A percentile compares a stretch with the other conserved stretches of the same genome.
Conservation (phyloP, 2,113 vertebrate species). For the Ceyx melanurus region DNA sequence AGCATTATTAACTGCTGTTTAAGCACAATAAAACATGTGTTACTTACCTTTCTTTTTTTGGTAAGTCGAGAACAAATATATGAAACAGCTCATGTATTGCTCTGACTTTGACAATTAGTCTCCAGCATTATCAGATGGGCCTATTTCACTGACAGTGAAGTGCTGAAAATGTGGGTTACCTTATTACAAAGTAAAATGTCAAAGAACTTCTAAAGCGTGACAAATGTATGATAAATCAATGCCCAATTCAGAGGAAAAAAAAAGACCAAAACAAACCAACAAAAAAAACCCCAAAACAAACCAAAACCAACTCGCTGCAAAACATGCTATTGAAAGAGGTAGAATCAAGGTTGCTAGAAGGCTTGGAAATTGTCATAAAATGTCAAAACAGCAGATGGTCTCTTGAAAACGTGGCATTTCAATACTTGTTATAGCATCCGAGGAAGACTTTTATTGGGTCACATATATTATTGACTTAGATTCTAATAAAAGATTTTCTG, state of each 20-base stretch:
- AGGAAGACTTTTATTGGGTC: constrained; percentile 63
- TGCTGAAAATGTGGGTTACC: constrained; percentile 44
- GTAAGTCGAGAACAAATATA: constrained; percentile 45
- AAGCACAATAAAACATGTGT: constrained; percentile 62
- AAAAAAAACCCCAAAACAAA: not conserved
- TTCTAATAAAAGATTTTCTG: constrained; percentile 68
- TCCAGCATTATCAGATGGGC: constrained; percentile 29
- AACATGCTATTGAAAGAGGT: constrained; percentile 33
- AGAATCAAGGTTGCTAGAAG: constrained; percentile 52
- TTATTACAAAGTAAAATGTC: constrained; percentile 33
- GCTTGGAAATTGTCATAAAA: constrained; percentile 59
- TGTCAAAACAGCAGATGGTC: constrained; percentile 64
- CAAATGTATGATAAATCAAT: constrained; percentile 45
- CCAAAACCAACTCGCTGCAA: not conserved
- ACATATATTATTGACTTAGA: constrained; percentile 63
- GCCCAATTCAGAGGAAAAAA: not conserved
- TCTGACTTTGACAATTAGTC: constrained; percentile 36
- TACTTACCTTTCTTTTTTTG: constrained; percentile 49
- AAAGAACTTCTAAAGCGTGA: constrained; percentile 32
- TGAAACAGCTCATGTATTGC: constrained; percentile 49
- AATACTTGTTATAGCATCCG: constrained; percentile 61
- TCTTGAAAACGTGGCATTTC: constrained; percentile 61
- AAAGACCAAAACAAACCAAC: too few species aligned
- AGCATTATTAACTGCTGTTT: constrained; percentile 60
- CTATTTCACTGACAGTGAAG: constrained; percentile 38